Evolutionary conservation across 2,797 vertebrate species (phyloP), one percentile per base, ranked within the genome.

Genomic region (Sebastes itinus): DNA sequence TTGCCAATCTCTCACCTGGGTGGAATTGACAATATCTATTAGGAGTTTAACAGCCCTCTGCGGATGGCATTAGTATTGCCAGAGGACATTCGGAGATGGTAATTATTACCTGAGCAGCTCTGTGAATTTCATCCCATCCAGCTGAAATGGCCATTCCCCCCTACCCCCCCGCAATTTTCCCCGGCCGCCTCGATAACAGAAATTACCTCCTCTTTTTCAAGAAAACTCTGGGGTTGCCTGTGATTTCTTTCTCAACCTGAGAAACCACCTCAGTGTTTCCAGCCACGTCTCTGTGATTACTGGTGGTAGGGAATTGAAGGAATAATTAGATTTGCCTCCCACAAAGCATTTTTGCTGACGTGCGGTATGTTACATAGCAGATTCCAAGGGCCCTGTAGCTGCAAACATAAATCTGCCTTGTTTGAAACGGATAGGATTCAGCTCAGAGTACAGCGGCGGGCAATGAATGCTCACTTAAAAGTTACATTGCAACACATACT

Each of bases 71-170:
- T 82, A 84, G 78, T 83, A 75, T 87, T 85, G 81, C 92, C 87
- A 80, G 83, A 86, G 85, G 92, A 90, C 82, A 80, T 86, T 71
- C 77, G 38, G 78, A 85, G 77, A 86, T 77, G 67, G 77, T 90
- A 89, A 92, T 93, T 89, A 92, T 93, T 87, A 92, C 84, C 85
- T 20, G 49, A 80, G 83, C 42, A 81, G 80, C 87, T 54, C 65
- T 63, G 70, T 80, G 66, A 86, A 87, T 87, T 88, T 81, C 56
- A 74, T 85, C 72, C 72, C 69, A 79, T 86, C 69, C 30, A 77
- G 78, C 67, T 68, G 63, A 86, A 91, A 85, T 22, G 18, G 75
- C 62, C 75, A 72, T 90, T 88, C 90, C 28, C 2, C 28, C 27
- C 27, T 5, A n/a, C 28, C 28, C 8, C 8, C 32, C 4, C 12